Conservation (phyloP, 1,140 invertebrate species). For the Hyles vespertilio region DNA sequence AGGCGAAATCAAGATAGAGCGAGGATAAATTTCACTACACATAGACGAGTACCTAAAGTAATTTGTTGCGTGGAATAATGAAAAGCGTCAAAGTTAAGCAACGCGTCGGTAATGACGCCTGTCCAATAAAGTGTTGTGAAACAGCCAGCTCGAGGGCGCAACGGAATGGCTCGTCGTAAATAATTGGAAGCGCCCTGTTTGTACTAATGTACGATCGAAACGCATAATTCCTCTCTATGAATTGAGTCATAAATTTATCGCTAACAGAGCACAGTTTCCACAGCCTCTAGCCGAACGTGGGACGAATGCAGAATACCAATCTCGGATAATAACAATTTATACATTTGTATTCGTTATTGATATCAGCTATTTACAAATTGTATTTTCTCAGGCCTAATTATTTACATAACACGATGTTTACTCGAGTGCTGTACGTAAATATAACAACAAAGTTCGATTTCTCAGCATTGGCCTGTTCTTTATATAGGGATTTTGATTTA, state of each 20-base stretch:
- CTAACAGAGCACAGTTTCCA: slow-evolving; percentile 24
- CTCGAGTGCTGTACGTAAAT: too few species aligned
- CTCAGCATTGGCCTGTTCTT: too few species aligned
- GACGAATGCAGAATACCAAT: slow-evolving; percentile 25
- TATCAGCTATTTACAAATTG: too few species aligned
- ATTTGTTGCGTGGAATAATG: slow-evolving; percentile 17
- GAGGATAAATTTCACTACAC: too few species aligned
- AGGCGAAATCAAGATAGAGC: too few species aligned
- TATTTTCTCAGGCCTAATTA: too few species aligned
- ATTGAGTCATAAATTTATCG: slow-evolving; percentile 50
- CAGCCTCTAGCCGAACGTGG: slow-evolving; percentile 21
- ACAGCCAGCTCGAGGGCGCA: slow-evolving; percentile 26
- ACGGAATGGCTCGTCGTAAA: slow-evolving; percentile 34
- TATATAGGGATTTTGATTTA: too few species aligned
- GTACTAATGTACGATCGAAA: slow-evolving; percentile 44
- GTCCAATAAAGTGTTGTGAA: slow-evolving; percentile 36
- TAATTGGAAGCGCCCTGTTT: slow-evolving; percentile 55
- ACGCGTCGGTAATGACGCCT: slow-evolving; percentile 27
- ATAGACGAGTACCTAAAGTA: slow-evolving; percentile 3
- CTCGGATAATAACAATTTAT: slow-evolving; percentile 28
- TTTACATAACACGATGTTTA: too few species aligned
- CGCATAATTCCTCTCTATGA: slow-evolving; percentile 41
- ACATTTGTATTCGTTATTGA: slow-evolving; percentile 17
- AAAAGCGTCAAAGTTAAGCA: slow-evolving; percentile 31
- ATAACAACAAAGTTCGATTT: too few species aligned